Evolutionary conservation across 1,140 invertebrate species (phyloP), one percentile per base, ranked within the genome.

Genomic region (Arion vulgaris): DNA sequence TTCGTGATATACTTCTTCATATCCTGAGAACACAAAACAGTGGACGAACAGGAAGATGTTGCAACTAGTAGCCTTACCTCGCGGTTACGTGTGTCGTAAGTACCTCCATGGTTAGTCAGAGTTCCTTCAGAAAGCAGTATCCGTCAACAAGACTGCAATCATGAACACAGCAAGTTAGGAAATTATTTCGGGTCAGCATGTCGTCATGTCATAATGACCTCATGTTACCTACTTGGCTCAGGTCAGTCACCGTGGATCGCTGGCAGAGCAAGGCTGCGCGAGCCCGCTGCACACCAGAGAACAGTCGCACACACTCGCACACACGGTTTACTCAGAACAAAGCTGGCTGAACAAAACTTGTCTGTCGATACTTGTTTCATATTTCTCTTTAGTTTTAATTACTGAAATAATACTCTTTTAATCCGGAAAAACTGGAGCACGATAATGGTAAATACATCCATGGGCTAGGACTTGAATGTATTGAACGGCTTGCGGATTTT

Each of bases 181-280:
- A 71, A 57, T 84, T 84, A 84, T 80, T 84, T 84, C 71, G 78
- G 83, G 83, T 84, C 83, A 84, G 77, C 83, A 84, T 84, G 72
- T 78, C 78, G 83, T 79, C 66, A 80, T 84, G 83, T 84, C 83
- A 84, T 45, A 45, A 74, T 84, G 83, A 84, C 83, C 83, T 76
- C 83, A 84, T 81, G 77, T 84, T 84, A 84, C 83, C 83, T 84
- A 84, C 83, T 84, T 74, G 49, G 62, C 74, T 73, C 77, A 84
- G 83, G 83, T 84, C 83, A 84, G 79, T 79, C 83, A 84, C 83
- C 83, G 83, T 69, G 73, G 83, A 57, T 81, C 77, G 83, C 78
- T 72, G 49, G 62, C 78, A 57, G 53, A 57, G 53, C 53, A 32
- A 49, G 19, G 71, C 77, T 62, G 75, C 45, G 75, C 4, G 75